phyloP scores from a whole-genome alignment of 53 echinoderm and acorn worm species.

The Holothuria leucospilota region DNA sequence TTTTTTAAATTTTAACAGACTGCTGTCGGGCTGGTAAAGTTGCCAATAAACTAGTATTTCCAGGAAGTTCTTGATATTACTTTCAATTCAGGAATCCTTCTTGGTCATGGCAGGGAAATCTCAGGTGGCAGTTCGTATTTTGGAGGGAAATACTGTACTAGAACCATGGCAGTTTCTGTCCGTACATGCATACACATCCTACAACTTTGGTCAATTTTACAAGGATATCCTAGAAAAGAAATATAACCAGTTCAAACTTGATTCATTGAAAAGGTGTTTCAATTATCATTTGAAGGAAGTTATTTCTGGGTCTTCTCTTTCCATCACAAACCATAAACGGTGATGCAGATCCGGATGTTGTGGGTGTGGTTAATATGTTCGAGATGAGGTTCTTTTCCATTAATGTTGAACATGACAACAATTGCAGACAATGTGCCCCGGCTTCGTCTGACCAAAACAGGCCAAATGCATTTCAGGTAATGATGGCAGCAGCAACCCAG shows the following conservation, averaged over 20 bases:
- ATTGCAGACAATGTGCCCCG: neutral
- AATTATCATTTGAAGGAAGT: neutral
- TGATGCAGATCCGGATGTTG: neutral
- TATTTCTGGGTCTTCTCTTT: neutral
- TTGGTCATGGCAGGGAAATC: no score
- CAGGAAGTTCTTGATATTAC: no score
- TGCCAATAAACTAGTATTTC: no score
- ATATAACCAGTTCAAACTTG: no score
- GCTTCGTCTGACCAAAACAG: neutral
- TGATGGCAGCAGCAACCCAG: no score
- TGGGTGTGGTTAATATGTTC: neutral
- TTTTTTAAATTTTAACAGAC: no score
- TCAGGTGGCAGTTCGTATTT: neutral
- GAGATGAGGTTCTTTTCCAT: neutral
- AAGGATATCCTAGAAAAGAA: neutral
- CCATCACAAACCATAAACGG: neutral
- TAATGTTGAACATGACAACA: neutral
- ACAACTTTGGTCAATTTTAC: neutral
- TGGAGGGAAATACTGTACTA: neutral
- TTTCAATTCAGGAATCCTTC: no score
- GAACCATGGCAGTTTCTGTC: neutral
- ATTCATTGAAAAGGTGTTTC: no score
- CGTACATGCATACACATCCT: neutral
- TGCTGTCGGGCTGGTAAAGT: no score
- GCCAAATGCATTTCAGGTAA: constrained; percentile 2